Conservation (phyloP, 2,113 vertebrate species). For the Piliocolobus tephrosceles region DNA sequence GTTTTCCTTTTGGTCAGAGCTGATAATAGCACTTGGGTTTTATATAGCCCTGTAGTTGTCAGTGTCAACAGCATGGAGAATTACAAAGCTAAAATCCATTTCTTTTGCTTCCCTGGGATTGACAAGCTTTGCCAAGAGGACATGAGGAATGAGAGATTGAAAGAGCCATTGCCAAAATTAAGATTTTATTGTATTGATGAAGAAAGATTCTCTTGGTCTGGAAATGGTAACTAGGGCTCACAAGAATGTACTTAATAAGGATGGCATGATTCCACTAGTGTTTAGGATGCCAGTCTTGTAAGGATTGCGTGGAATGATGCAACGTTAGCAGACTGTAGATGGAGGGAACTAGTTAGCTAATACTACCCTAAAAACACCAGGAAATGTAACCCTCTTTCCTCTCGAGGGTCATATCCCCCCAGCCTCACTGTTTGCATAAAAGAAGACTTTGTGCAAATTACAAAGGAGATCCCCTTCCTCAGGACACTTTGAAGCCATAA, state of each 20-base stretch:
- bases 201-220: neutral
- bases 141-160: neutral
- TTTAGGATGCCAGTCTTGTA: neutral
- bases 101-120: neutral
- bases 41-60: neutral
- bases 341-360: neutral
- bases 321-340: neutral
- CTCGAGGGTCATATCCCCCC: neutral
- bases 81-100: neutral
- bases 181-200: neutral
- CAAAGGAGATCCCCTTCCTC: neutral
- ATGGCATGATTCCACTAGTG: accelerated
- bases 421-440: neutral
- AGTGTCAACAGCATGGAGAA: neutral
- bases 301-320: neutral
- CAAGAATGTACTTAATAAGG: neutral
- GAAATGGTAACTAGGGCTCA: neutral
- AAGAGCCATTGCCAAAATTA: neutral
- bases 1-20: slow-evolving; percentile 22
- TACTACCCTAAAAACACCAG: neutral
- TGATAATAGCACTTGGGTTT: slow-evolving; percentile 41
- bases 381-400: neutral
- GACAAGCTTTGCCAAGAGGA: neutral
- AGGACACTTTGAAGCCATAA: neutral
- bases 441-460: neutral